These are phyloP conservation scores for Congeria kusceri DNA, from an alignment of 2,888 invertebrate genomes.

Conservation along the genomic window DNA sequence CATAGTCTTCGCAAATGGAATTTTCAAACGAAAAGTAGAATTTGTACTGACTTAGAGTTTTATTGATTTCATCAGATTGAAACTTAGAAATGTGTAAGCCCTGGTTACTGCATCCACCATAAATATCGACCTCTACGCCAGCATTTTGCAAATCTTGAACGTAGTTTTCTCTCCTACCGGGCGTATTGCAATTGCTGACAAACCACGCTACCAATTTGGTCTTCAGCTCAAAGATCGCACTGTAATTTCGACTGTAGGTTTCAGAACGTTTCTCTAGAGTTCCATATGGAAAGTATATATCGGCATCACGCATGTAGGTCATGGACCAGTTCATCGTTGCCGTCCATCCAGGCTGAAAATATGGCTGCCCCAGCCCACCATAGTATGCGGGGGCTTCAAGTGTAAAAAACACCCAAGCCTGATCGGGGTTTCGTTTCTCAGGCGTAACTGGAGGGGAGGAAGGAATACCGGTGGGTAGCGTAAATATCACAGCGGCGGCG, in stretches of 20 bases:
- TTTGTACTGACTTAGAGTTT: conserved; percentile 14
- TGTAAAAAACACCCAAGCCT: conserved; percentile 10
- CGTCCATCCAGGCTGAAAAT: not conserved
- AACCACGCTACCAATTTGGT: not conserved
- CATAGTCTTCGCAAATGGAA: conserved; percentile 26
- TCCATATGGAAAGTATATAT: not conserved
- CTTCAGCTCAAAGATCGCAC: not conserved
- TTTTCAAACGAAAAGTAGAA: conserved; percentile 31
- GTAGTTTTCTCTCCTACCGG: not conserved
- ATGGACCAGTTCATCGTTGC: conserved; percentile 16
- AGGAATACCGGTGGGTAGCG: too few species aligned
- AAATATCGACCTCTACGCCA: conserved; percentile 14
- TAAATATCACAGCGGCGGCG: too few species aligned
- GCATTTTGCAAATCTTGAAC: not conserved
- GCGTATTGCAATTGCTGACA: conserved; percentile 7
- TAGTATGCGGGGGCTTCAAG: conserved; percentile 8
- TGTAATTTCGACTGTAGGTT: not conserved
- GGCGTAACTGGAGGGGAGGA: not conserved
- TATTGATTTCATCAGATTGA: conserved; percentile 14
- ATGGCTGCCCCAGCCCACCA: not conserved
- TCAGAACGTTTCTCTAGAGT: not conserved
- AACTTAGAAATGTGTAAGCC: not conserved
- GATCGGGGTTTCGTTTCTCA: conserved; percentile 11
- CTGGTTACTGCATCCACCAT: not conserved
- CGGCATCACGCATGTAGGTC: conserved; percentile 1